phyloP scores from a whole-genome alignment of 2,797 vertebrate species.

The Gallinago stenura region DNA sequence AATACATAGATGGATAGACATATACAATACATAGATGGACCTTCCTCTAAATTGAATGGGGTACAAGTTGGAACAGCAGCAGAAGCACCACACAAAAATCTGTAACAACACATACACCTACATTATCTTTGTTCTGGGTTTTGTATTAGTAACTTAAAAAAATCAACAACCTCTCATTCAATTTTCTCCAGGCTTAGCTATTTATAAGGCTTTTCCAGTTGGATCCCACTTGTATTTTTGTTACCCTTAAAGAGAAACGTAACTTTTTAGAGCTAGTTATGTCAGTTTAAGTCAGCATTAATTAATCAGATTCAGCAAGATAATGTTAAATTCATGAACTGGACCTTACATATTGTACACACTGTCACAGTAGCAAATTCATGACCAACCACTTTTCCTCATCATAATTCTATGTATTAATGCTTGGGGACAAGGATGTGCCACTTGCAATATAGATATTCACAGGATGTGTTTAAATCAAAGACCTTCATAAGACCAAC shows the following conservation, averaged over 20 bases:
- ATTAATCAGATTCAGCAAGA: background rate
- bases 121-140: background rate
- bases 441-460: background rate
- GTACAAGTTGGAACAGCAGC: background rate
- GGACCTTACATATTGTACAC: background rate
- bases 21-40: background rate
- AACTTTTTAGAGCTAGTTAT: background rate
- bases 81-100: background rate
- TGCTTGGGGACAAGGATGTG: background rate
- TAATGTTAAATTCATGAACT: background rate
- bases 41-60: background rate
- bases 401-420: background rate
- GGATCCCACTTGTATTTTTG: background rate
- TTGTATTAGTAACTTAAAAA: background rate
- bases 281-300: background rate
- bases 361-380: background rate
- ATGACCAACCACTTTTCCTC: background rate
- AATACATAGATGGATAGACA: background rate
- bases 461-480: background rate
- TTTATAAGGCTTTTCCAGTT: background rate
- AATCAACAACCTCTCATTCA: background rate
- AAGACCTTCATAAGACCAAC: background rate
- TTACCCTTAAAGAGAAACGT: background rate
- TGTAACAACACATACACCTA: background rate
- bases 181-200: background rate